Evolutionary conservation across 2,113 vertebrate species (phyloP).

Genomic region (Xerus inauris): DNA sequence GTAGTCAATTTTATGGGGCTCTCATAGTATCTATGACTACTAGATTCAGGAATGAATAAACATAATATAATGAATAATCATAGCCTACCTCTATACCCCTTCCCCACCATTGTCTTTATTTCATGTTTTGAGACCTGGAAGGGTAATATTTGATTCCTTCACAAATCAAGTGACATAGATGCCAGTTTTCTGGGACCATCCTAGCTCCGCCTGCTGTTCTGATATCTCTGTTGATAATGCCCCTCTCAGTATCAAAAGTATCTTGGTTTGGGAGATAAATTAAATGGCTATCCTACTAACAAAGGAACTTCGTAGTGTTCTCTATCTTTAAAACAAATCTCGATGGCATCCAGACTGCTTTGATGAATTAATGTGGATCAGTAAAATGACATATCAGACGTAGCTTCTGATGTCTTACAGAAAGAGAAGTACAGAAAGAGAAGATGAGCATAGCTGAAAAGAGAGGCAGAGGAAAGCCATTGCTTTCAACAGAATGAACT

Average conservation of each 20-base stretch:
- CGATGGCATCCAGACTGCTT: not conserved
- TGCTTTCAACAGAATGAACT: constrained; percentile 50
- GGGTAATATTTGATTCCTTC: not conserved
- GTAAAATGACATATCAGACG: not conserved
- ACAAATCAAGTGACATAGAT: not conserved
- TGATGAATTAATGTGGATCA: not conserved
- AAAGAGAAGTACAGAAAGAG: constrained; percentile 5
- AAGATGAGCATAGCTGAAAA: constrained; percentile 14
- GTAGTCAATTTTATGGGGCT: too few species aligned
- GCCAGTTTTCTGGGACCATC: not conserved
- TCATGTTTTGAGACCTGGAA: not conserved
- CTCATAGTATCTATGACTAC: too few species aligned
- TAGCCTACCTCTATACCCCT: not conserved
- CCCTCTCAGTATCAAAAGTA: not conserved
- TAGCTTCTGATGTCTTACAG: constrained; percentile 8
- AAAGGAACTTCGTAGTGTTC: not conserved
- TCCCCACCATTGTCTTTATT: not conserved
- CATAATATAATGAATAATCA: too few species aligned
- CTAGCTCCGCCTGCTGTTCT: not conserved
- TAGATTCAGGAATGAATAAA: too few species aligned
- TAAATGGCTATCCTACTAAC: not conserved
- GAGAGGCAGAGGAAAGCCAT: not conserved
- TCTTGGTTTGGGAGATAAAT: not conserved
- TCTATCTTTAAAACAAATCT: not conserved
- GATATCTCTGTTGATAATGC: not conserved